Conservation (phyloP, 2,797 vertebrate genomes). For the Bradypodion ventrale region DNA sequence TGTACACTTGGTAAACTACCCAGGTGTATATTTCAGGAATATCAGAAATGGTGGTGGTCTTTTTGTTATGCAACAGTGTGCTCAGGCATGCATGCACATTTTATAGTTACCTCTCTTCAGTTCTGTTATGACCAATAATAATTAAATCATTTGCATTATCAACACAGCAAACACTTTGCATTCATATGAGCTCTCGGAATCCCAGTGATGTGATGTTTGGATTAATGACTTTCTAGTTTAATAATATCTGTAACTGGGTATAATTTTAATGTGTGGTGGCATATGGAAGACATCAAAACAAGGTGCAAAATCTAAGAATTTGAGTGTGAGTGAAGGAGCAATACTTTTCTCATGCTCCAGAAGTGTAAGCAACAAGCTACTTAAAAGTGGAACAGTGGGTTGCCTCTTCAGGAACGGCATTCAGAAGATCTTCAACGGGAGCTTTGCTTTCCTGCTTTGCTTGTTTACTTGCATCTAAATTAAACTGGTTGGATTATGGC, state of each 20-base stretch:
- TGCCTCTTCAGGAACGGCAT: neutral
- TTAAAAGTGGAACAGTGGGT: neutral
- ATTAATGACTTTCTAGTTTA: neutral
- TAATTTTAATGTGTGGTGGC: neutral
- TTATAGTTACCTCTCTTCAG: neutral
- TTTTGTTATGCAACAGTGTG: neutral
- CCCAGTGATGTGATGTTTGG: neutral
- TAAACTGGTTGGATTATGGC: constrained; percentile 3
- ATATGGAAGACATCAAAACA: neutral
- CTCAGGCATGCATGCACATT: neutral
- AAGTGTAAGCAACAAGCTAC: neutral
- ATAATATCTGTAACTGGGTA: neutral
- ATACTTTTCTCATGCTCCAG: neutral
- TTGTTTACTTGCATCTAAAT: constrained; percentile 2
- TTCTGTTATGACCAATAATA: constrained; percentile 12
- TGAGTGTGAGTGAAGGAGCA: neutral
- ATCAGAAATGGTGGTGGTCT: neutral
- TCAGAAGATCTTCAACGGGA: neutral
- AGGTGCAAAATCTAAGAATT: neutral
- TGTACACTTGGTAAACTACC: neutral
- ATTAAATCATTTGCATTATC: neutral
- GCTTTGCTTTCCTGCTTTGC: neutral
- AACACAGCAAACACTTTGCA: neutral
- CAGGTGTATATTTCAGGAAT: neutral
- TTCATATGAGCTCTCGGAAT: neutral